These are phyloP conservation scores for Julus scanicus DNA, from an alignment of 2,888 invertebrate species.

Conservation along the genomic window DNA sequence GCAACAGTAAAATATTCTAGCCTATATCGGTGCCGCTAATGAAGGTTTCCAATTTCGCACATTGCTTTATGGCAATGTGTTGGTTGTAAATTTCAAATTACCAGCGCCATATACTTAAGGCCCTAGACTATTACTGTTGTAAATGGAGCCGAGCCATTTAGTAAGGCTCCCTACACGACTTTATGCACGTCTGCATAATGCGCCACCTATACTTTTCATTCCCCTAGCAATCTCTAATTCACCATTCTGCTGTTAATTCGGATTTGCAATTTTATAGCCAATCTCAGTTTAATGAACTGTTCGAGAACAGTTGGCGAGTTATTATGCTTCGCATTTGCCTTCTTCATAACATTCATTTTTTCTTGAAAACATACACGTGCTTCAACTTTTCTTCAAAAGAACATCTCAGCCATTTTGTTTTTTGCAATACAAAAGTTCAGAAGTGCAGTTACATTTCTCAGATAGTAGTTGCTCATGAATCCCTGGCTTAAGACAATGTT, in stretches of 20 bases:
- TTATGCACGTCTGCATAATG: not conserved
- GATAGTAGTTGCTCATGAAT: too few species aligned
- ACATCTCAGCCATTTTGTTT: too few species aligned
- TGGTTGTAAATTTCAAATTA: conserved; percentile 56
- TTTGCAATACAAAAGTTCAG: too few species aligned
- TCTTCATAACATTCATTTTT: too few species aligned
- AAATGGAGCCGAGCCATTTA: conserved; percentile 51
- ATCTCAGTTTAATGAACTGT: conserved; percentile 39
- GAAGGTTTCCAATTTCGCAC: conserved; percentile 56
- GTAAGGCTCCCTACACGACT: not conserved
- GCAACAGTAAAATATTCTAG: conserved; percentile 54
- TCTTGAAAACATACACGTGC: too few species aligned
- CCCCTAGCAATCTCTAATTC: conserved; percentile 7
- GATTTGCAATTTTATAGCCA: conserved; percentile 20
- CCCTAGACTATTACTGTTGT: conserved; percentile 21
- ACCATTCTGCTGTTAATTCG: conserved; percentile 39
- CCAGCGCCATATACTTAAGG: conserved; percentile 44
- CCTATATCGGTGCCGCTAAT: conserved; percentile 55
- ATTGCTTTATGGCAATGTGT: conserved; percentile 54
- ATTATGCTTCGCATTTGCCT: not conserved
- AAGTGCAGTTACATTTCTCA: too few species aligned
- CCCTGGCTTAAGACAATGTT: too few species aligned
- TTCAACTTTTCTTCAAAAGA: too few species aligned
- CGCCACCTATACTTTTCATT: conserved; percentile 16
- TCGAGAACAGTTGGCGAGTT: conserved; percentile 31